Conservation (phyloP, 2,888 invertebrate genomes). For the Drosophila paranaensis region DNA sequence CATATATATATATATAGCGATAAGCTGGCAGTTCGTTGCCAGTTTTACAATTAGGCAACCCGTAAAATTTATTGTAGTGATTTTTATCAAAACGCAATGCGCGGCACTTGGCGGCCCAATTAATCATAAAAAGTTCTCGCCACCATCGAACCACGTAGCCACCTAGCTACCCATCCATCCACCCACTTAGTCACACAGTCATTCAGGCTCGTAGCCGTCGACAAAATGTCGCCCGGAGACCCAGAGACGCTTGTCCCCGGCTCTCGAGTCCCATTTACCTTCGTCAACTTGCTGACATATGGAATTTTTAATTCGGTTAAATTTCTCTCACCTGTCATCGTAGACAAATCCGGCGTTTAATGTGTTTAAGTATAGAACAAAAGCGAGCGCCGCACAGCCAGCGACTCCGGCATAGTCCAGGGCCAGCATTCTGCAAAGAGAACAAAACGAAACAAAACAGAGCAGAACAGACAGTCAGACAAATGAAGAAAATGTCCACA, state of each 20-base stretch:
- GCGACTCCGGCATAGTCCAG: conserved; percentile 88
- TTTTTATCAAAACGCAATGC: conserved; percentile 73
- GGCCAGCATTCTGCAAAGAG: conserved; percentile 86
- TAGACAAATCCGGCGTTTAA: conserved; percentile 96
- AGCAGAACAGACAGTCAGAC: conserved; percentile 34
- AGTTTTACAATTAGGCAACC: conserved; percentile 74
- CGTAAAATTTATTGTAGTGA: conserved; percentile 70
- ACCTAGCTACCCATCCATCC: background rate
- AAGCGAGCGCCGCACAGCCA: conserved; percentile 91
- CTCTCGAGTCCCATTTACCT: conserved; percentile 62
- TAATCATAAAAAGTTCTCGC: conserved; percentile 69
- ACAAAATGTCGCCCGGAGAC: conserved; percentile 47
- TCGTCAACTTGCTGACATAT: conserved; percentile 78
- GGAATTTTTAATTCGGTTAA: conserved; percentile 77
- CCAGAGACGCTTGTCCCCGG: conserved; percentile 10
- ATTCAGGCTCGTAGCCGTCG: conserved; percentile 17
- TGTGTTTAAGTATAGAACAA: conserved; percentile 95
- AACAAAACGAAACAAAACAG: background rate
- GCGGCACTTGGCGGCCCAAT: conserved; percentile 76
- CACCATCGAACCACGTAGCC: conserved; percentile 5
- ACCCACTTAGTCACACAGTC: conserved; percentile 4
- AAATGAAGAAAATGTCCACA: conserved; percentile 61
- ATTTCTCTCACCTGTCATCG: conserved; percentile 93
- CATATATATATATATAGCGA: conserved; percentile 27
- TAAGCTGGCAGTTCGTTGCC: conserved; percentile 63